Base-by-base conservation (phyloP, 2,797 vertebrate species). In the Salarias fasciatus region DNA sequence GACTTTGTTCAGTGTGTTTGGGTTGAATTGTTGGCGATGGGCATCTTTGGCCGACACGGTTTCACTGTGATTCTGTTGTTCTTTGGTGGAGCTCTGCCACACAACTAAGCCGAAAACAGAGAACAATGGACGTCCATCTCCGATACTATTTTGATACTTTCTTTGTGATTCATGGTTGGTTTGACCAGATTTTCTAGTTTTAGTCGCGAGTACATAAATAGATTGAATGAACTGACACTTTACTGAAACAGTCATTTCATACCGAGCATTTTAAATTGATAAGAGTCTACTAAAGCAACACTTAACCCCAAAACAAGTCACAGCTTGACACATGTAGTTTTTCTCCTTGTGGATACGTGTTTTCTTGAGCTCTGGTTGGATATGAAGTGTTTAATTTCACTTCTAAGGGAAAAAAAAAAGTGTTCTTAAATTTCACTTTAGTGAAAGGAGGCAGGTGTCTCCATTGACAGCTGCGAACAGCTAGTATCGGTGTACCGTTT, bases 11-110 rank as follows among this genome's bases (percentile, higher is more conserved):
- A 9, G 6, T 6, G 33, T 35, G 44, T 71, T 59, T 72, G 58
- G 59, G 37, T 42, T 31, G 60, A 46, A 50, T 77, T 80, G 69
- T 85, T 55, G 18, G 18, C 56, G 57, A 61, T 56, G 41, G 11
- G 9, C 37, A 53, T 66, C 47, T 29, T 41, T 53, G 49, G 58
- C 56, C 46, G 1, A 53, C 56, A 36, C 33, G 0, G 42, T 44
- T 61, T 42, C 35, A 11, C 50, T 64, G 30, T 69, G 59, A 65
- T 70, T 43, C 35, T 8, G 9, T 35, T 60, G 30, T 14, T 49
- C 13, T 51, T 28, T 4, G 50, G 13, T 50, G 11, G 40, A 33
- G 9, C 15, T 42, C 36, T 24, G 56, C 41, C 15, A 45, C 15
- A 60, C 41, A 13, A 47, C 37, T 43, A 18, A 36, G 18, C 11